Conservation (phyloP, 2,888 invertebrate species). For the Dexiosoma caninum region DNA sequence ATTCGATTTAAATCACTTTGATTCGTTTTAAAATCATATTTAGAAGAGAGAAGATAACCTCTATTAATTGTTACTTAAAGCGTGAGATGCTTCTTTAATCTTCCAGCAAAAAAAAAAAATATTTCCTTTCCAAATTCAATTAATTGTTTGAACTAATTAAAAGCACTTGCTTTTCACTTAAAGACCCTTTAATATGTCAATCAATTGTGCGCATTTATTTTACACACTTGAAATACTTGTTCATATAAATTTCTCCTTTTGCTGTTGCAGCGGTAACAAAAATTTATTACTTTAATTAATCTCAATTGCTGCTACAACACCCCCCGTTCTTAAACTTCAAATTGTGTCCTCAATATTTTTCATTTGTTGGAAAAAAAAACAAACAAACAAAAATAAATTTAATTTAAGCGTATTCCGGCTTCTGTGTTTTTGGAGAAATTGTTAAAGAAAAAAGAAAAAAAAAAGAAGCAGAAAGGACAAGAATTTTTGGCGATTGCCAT, state of each 20-base stretch:
- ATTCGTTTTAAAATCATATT: no score
- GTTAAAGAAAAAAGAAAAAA: not conserved
- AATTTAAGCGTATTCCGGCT: slow-evolving; percentile 8
- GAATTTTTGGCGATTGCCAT: no score
- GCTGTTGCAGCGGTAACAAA: not conserved
- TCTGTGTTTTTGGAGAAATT: no score
- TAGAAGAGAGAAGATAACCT: no score
- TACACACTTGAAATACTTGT: slow-evolving; percentile 31
- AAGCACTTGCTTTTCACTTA: slow-evolving; percentile 43
- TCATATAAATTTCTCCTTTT: not conserved
- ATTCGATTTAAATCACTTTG: no score
- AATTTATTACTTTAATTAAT: slow-evolving; percentile 63
- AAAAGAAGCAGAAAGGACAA: not conserved
- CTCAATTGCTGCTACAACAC: slow-evolving; percentile 52
- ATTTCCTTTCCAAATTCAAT: not conserved
- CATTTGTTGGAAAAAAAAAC: no score
- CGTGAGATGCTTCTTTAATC: no score
- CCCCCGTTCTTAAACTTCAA: not conserved
- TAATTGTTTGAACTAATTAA: slow-evolving; percentile 40
- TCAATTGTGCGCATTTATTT: slow-evolving; percentile 32
- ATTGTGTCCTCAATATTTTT: not conserved
- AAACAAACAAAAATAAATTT: not conserved
- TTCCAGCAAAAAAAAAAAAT: not conserved
- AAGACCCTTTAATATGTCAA: slow-evolving; percentile 45
- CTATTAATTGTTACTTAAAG: no score